Conservation (phyloP, 2,888 invertebrate species). For the Himalopsyche tibetana region DNA sequence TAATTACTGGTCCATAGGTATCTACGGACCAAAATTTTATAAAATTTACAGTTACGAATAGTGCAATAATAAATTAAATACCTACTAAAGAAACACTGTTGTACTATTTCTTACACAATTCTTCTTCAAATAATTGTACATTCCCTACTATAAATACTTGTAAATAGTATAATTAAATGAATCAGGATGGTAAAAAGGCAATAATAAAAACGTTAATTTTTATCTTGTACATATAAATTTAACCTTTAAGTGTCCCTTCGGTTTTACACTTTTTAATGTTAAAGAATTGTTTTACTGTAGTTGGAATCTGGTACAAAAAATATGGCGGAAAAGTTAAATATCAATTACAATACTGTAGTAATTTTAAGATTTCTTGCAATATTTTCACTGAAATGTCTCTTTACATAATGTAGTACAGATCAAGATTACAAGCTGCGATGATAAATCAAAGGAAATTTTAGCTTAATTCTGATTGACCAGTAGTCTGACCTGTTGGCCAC, state of each 20-base stretch:
- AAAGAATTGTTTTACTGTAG: no score
- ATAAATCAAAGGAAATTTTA: no score
- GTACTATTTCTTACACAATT: slow-evolving; percentile 1
- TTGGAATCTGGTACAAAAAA: no score
- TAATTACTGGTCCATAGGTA: slow-evolving; percentile 59
- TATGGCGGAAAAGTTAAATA: no score
- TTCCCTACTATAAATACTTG: slow-evolving; percentile 20
- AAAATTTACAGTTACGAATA: slow-evolving; percentile 49
- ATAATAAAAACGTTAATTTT: slow-evolving; percentile 13
- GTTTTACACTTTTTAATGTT: no score
- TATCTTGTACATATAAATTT: slow-evolving; percentile 22
- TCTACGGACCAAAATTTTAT: slow-evolving; percentile 58
- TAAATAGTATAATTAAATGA: slow-evolving; percentile 17
- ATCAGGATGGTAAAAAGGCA: slow-evolving; percentile 16
- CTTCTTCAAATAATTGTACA: slow-evolving; percentile 36
- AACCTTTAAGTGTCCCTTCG: not conserved
- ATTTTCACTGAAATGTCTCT: no score
- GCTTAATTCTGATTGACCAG: no score
- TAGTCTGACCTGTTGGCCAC: no score
- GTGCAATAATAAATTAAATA: slow-evolving; percentile 30
- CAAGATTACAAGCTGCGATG: no score
- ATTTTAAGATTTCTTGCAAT: no score
- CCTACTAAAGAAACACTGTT: slow-evolving; percentile 27
- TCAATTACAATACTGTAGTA: no score
- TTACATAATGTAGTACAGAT: no score